phyloP scores from a whole-genome alignment of 2,888 invertebrate genomes.

The Melieria picta region DNA sequence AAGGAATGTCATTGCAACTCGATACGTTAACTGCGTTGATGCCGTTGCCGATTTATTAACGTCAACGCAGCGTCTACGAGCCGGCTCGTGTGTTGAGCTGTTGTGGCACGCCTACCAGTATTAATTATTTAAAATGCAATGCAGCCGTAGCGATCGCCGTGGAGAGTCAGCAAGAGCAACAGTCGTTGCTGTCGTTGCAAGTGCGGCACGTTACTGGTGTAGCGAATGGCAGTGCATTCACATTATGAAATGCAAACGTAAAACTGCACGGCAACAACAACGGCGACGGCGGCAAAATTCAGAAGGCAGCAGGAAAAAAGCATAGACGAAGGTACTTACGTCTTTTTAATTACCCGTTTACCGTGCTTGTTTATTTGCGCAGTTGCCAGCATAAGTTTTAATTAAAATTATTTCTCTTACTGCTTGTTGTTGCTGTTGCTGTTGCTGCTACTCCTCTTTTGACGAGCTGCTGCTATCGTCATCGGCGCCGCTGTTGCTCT shows the following conservation, averaged over 20 bases:
- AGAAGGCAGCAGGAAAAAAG: background rate
- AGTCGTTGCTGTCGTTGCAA: too few species aligned
- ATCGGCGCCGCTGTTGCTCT: background rate
- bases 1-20: too few species aligned
- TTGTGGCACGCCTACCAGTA: too few species aligned
- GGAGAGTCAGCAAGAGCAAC: too few species aligned
- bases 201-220: background rate
- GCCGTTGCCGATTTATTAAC: too few species aligned
- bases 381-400: constrained; percentile 55
- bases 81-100: too few species aligned
- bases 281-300: background rate
- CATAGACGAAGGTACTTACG: constrained; percentile 36
- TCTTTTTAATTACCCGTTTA: constrained; percentile 52
- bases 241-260: background rate
- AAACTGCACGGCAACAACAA: background rate
- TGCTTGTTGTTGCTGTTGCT: constrained; percentile 15
- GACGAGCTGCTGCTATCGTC: background rate
- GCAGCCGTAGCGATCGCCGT: too few species aligned
- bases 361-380: constrained; percentile 34
- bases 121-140: too few species aligned
- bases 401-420: constrained; percentile 59
- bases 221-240: background rate
- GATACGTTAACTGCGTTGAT: too few species aligned
- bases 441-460: too few species aligned
- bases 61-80: too few species aligned